phyloP scores from a whole-genome alignment of 2,888 invertebrate species.

The Oegoconia quadripuncta region DNA sequence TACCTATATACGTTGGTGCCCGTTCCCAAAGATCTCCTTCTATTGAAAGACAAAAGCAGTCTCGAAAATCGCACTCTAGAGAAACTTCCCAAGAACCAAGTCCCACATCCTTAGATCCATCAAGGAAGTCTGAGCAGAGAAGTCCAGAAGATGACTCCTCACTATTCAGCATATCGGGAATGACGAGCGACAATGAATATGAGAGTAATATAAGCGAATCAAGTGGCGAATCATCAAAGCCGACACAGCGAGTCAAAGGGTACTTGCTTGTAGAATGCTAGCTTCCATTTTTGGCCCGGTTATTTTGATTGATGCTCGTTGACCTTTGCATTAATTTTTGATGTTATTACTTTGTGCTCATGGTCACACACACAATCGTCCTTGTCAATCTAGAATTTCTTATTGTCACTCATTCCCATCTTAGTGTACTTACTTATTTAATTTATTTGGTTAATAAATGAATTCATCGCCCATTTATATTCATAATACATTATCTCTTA shows the following conservation, averaged over 20 bases:
- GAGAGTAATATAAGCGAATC: constrained; percentile 77
- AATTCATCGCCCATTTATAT: too few species aligned
- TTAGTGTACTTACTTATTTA: too few species aligned
- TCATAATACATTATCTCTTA: too few species aligned
- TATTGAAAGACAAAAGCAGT: constrained; percentile 53
- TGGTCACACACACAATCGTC: constrained; percentile 21
- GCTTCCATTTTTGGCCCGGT: constrained; percentile 63
- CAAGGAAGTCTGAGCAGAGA: constrained; percentile 72
- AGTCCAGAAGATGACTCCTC: constrained; percentile 78
- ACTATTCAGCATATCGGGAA: constrained; percentile 78
- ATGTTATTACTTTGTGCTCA: constrained; percentile 27
- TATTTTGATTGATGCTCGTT: constrained; percentile 58
- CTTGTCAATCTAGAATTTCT: constrained; percentile 1
- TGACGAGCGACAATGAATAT: constrained; percentile 78
- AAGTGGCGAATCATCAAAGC: constrained; percentile 70
- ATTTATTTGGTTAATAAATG: too few species aligned
- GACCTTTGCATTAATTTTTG: constrained; percentile 34
- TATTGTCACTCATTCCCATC: constrained; percentile 7
- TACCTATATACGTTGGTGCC: constrained; percentile 84
- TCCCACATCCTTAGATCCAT: constrained; percentile 68
- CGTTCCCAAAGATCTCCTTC: constrained; percentile 80
- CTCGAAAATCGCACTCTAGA: constrained; percentile 55
- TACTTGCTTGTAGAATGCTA: constrained; percentile 73
- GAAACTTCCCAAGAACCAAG: constrained; percentile 69
- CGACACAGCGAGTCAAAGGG: constrained; percentile 72